Evolutionary conservation across 2,888 invertebrate species (phyloP).

Genomic region (Elegia similella): DNA sequence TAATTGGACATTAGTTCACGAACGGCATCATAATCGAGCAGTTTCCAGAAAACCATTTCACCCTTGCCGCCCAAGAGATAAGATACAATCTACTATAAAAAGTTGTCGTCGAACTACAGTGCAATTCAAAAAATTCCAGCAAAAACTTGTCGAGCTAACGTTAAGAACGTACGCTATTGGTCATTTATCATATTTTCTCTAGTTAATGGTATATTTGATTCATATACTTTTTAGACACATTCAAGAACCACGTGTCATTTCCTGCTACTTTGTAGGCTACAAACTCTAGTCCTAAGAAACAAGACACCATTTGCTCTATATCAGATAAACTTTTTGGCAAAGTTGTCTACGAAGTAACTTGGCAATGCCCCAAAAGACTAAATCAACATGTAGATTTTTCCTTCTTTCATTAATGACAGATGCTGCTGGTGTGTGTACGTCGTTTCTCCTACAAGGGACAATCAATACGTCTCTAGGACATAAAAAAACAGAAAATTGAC

Average conservation of each 20-base stretch:
- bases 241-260: slow-evolving; percentile 20
- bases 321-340: too few relatives aligned
- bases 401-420: too few relatives aligned
- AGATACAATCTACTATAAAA: slow-evolving; percentile 18
- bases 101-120: slow-evolving; percentile 20
- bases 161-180: slow-evolving; percentile 45
- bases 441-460: too few relatives aligned
- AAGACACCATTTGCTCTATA: too few relatives aligned
- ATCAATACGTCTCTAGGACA: too few relatives aligned
- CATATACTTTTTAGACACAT: slow-evolving; percentile 48
- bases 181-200: slow-evolving; percentile 62
- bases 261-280: neutral
- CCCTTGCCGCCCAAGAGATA: slow-evolving; percentile 15
- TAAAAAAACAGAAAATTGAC: too few relatives aligned
- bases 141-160: slow-evolving; percentile 45
- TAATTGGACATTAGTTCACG: slow-evolving; percentile 57
- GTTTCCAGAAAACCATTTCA: neutral
- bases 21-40: slow-evolving; percentile 19
- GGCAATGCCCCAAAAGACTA: too few relatives aligned
- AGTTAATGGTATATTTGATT: slow-evolving; percentile 60
- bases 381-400: too few relatives aligned
- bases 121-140: slow-evolving; percentile 51
- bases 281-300: neutral
- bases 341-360: too few relatives aligned
- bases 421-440: too few relatives aligned